Conservation (phyloP, 2,113 vertebrate genomes). For the Gorilla gorilla region DNA sequence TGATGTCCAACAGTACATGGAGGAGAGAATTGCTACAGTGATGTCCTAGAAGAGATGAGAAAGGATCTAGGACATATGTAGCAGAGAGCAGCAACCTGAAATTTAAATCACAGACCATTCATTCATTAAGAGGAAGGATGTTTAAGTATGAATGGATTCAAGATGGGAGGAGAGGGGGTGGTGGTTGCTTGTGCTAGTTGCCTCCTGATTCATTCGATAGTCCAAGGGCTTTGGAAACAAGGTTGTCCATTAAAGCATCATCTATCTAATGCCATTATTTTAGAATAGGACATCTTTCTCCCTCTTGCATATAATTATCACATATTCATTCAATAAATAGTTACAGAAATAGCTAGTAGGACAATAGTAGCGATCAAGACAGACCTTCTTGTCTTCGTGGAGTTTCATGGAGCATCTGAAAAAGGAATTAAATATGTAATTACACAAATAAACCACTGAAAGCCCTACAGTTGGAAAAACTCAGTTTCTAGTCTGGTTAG, state of each 20-base stretch:
- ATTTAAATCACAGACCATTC: background rate
- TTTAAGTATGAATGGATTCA: background rate
- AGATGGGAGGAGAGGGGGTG: background rate
- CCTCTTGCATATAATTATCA: background rate
- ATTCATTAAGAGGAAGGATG: background rate
- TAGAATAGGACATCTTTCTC: background rate
- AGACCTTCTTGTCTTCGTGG: background rate
- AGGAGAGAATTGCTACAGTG: background rate
- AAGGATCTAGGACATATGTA: background rate
- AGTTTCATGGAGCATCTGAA: background rate
- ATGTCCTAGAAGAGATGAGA: background rate
- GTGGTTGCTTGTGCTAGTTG: background rate
- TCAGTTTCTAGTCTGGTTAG: background rate
- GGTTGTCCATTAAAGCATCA: background rate
- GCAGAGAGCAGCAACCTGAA: background rate
- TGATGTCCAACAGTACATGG: background rate
- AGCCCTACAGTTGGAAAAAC: background rate
- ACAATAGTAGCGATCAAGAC: background rate
- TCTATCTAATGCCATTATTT: background rate
- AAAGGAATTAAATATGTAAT: background rate
- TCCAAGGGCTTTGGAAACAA: background rate
- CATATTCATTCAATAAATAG: background rate
- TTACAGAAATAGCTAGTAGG: background rate
- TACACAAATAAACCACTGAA: background rate
- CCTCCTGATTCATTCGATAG: background rate